Evolutionary conservation across 2,113 vertebrate species (phyloP).

Genomic region (Cygnus buccinator): DNA sequence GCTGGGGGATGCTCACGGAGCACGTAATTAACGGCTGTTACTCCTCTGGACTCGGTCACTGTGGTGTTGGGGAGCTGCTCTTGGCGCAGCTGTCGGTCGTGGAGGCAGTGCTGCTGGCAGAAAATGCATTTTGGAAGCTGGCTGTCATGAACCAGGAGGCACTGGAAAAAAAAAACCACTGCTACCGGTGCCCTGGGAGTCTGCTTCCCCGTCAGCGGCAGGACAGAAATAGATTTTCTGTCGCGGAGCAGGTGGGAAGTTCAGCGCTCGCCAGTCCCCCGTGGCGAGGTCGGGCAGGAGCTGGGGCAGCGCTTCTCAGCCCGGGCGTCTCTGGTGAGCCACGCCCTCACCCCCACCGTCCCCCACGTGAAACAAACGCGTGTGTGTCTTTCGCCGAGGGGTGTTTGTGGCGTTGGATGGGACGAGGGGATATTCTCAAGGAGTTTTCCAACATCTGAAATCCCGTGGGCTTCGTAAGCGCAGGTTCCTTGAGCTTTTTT

Average conservation of each 20-base stretch:
- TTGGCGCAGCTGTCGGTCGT: not conserved
- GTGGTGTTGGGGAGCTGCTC: not conserved
- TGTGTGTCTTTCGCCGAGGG: not conserved
- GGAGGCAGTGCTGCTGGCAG: not conserved
- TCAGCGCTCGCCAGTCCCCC: not conserved
- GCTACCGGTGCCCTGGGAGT: not conserved
- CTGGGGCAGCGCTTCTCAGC: not conserved
- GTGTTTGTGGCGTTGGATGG: not conserved
- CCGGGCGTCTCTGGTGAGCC: accelerated
- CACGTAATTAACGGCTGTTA: not conserved
- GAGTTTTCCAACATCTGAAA: not conserved
- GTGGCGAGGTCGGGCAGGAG: accelerated
- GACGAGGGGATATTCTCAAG: not conserved
- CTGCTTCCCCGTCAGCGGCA: not conserved
- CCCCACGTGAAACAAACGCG: accelerated
- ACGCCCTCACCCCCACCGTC: accelerated
- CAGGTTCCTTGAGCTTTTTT: not conserved
- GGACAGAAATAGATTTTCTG: not conserved
- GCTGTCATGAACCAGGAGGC: not conserved
- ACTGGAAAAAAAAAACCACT: not conserved
- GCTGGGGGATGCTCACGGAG: not conserved
- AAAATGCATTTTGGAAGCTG: not conserved
- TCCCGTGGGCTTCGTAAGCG: not conserved
- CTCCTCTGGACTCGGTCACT: not conserved
- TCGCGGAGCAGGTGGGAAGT: too few species aligned